Conservation (phyloP, 1,140 invertebrate species). For the Caerostris extrusa region DNA sequence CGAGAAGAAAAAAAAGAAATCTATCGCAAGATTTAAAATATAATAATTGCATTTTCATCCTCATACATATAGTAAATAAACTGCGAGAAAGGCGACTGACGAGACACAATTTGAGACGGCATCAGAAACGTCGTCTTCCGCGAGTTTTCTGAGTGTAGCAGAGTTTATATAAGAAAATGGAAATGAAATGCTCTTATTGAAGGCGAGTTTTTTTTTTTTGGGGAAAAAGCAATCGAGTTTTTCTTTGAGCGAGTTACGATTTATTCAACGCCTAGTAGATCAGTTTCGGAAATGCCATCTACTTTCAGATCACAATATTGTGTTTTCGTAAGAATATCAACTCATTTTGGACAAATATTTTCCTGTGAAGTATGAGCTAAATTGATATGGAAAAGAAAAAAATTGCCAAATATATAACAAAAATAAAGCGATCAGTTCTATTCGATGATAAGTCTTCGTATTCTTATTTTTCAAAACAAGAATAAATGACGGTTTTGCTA, state of each 20-base stretch:
- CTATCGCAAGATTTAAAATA: not conserved
- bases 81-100: not conserved
- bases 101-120: not conserved
- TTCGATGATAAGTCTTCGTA: too few species aligned
- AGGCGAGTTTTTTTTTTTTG: not conserved
- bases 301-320: not conserved
- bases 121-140: not conserved
- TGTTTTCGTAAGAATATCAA: not conserved
- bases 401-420: too few species aligned
- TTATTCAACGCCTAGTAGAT: not conserved
- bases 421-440: too few species aligned
- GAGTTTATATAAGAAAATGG: not conserved
- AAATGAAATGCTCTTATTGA: not conserved
- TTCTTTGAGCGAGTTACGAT: not conserved
- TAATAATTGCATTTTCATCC: not conserved
- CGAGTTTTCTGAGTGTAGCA: not conserved
- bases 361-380: not conserved
- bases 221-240: not conserved
- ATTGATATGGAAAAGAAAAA: not conserved
- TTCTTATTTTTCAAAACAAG: too few species aligned
- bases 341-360: not conserved
- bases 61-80: not conserved
- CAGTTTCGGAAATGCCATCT: not conserved
- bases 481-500: too few species aligned
- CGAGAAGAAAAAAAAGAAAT: not conserved